A percentile compares a stretch with the other conserved stretches of the same genome.
Evolutionary conservation across 2,888 invertebrate genomes (phyloP).

Genomic region (Nasonia oneida): DNA sequence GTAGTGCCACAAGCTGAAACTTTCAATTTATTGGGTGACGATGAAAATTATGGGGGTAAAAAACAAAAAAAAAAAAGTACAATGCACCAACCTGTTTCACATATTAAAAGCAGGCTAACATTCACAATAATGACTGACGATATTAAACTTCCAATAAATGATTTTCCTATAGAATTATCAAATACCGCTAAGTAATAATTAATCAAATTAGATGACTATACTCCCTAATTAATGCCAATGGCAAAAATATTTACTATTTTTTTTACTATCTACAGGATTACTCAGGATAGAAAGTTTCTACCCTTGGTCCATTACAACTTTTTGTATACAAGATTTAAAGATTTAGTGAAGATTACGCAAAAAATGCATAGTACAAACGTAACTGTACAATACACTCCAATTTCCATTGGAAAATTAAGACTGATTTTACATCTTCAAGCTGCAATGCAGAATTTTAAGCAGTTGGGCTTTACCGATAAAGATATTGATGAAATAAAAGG

Average conservation of each 20-base stretch:
- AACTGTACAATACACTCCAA: slow-evolving; percentile 86
- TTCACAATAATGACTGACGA: slow-evolving; percentile 90
- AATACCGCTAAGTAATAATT: slow-evolving; percentile 81
- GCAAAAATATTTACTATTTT: not conserved
- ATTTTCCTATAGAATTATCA: slow-evolving; percentile 86
- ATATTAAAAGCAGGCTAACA: slow-evolving; percentile 87
- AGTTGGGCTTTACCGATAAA: slow-evolving; percentile 93
- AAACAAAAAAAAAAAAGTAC: slow-evolving; percentile 56
- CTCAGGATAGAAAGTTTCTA: slow-evolving; percentile 80
- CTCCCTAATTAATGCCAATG: not conserved
- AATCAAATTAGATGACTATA: not conserved
- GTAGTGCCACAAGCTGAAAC: slow-evolving; percentile 87
- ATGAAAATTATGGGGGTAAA: slow-evolving; percentile 62
- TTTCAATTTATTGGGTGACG: slow-evolving; percentile 85
- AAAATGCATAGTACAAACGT: slow-evolving; percentile 84
- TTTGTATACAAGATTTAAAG: slow-evolving; percentile 88
- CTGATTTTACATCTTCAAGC: slow-evolving; percentile 89
- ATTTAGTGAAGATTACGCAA: slow-evolving; percentile 85
- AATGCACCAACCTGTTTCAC: slow-evolving; percentile 83
- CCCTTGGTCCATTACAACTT: slow-evolving; percentile 93
- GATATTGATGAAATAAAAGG: slow-evolving; percentile 98
- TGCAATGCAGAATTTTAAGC: slow-evolving; percentile 85
- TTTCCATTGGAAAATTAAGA: slow-evolving; percentile 89
- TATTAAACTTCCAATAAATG: slow-evolving; percentile 83
- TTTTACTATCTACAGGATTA: slow-evolving; percentile 80